Evolutionary conservation across 2,797 vertebrate genomes (phyloP).

Genomic region (Coregonus suidteri): DNA sequence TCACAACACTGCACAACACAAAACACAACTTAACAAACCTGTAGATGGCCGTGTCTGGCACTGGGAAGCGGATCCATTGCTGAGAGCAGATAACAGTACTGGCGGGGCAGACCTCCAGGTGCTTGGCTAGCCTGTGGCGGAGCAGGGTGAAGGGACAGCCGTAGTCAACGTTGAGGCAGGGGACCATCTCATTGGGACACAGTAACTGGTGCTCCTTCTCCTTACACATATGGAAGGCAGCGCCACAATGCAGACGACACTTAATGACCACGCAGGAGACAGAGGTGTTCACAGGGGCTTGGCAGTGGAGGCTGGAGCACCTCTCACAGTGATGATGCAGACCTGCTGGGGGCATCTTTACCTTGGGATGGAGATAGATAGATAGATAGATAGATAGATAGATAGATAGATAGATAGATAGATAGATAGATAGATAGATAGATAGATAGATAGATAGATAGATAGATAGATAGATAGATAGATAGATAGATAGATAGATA

Average conservation of each 20-base stretch:
- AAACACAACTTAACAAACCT: slow-evolving; percentile 60
- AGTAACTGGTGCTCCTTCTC: slow-evolving; percentile 84
- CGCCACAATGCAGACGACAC: slow-evolving; percentile 81
- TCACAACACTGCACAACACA: background rate
- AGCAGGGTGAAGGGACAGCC: slow-evolving; percentile 87
- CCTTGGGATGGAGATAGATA: slow-evolving; percentile 54
- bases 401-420: no score
- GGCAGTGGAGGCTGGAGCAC: slow-evolving; percentile 81
- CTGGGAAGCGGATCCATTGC: slow-evolving; percentile 91
- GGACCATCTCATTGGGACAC: slow-evolving; percentile 84
- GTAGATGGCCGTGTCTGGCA: slow-evolving; percentile 79
- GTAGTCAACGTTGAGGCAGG: slow-evolving; percentile 83
- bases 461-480: no score
- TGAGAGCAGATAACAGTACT: slow-evolving; percentile 89
- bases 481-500: no score
- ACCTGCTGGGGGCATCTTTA: slow-evolving; percentile 52
- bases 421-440: no score
- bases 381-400: no score
- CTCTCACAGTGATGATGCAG: slow-evolving; percentile 83
- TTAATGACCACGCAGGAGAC: slow-evolving; percentile 79
- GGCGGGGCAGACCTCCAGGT: slow-evolving; percentile 86
- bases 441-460: no score
- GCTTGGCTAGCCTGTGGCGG: slow-evolving; percentile 81
- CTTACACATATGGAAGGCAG: slow-evolving; percentile 87
- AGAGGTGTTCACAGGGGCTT: slow-evolving; percentile 58